These are phyloP conservation scores for Omphaloscelis lunosa DNA, from an alignment of 2,888 invertebrate species.

Conservation along the genomic window DNA sequence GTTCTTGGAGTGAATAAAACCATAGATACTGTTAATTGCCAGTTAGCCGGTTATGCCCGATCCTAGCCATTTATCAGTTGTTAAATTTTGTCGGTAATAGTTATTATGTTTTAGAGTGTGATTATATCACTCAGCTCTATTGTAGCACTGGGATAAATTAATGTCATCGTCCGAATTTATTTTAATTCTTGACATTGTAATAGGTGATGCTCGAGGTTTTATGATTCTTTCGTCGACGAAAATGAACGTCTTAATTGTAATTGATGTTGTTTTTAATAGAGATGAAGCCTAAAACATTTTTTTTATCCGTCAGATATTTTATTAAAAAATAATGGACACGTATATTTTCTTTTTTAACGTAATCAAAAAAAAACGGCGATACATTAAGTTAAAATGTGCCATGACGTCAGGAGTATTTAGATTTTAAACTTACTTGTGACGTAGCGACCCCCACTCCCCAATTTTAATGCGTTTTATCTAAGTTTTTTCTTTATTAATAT, in stretches of 20 bases:
- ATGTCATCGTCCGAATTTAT: background rate
- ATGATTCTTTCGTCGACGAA: background rate
- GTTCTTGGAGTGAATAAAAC: slow-evolving; percentile 52
- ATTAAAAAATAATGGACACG: too few species aligned
- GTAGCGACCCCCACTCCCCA: too few species aligned
- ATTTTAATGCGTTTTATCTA: too few species aligned
- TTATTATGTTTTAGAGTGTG: slow-evolving; percentile 28
- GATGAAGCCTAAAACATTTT: too few species aligned
- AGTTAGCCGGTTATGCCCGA: slow-evolving; percentile 30
- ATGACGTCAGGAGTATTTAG: too few species aligned
- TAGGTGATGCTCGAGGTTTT: background rate
- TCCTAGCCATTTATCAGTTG: slow-evolving; percentile 30
- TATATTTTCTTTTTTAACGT: too few species aligned
- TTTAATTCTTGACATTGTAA: background rate
- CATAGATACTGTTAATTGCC: slow-evolving; percentile 58
- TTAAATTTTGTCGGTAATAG: slow-evolving; percentile 14
- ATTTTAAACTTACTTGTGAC: too few species aligned
- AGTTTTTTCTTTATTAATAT: too few species aligned
- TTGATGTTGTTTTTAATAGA: background rate
- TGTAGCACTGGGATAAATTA: slow-evolving; percentile 15
- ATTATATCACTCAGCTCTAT: slow-evolving; percentile 27
- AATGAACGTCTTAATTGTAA: background rate
- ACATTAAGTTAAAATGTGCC: too few species aligned
- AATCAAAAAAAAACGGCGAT: too few species aligned
- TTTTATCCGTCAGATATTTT: too few species aligned